Evolutionary conservation across 2,113 vertebrate species (phyloP), one percentile per base, ranked within the genome.

Genomic region (Silurus glanis): DNA sequence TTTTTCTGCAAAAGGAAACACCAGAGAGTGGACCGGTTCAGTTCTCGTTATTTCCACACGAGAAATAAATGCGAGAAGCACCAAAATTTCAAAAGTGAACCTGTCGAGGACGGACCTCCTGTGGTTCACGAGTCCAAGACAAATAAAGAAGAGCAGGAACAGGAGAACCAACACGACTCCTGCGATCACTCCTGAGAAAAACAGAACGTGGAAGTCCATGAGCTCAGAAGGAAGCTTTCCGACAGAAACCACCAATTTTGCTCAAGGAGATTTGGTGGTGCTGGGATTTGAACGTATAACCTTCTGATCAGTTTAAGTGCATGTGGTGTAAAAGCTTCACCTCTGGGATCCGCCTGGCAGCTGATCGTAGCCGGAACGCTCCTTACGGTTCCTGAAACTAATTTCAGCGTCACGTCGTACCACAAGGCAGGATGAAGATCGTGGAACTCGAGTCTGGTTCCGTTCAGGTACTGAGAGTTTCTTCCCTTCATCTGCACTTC

Each of bases 271-370:
- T 37, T 37, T 37, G 28, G 28, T 37, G 37, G 37, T 37, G 37
- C 37, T 37, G 37, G 37, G 2, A 37, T 37, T 37, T 37, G 37
- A 37, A 37, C 37, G 37, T 37, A 37, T 37, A 37, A 37, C 37
- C 37, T 37, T 37, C 28, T 37, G 28, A 37, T 37, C 37, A 37
- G 37, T 37, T 37, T 37, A 37, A 37, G 19, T 49, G 49, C 17
- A 81, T 4, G 0, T 23, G 62, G 61, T 49, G 19, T 55, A 78
- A 78, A 80, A 16, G 59, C 4, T 58, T 55, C 84, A 94, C 94
- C 93, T 55, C 90, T 92, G 55, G 90, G 82, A 86, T 94, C 92
- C 69, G 94, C 93, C 0, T 2, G 1, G 62, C 94, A 95, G 1
- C 1, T 8, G 83, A 94, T 91, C 21, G 83, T 23, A 1, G n/a